Conservation (phyloP, 2,113 vertebrate genomes). For the Choloepus hoffmanni region DNA sequence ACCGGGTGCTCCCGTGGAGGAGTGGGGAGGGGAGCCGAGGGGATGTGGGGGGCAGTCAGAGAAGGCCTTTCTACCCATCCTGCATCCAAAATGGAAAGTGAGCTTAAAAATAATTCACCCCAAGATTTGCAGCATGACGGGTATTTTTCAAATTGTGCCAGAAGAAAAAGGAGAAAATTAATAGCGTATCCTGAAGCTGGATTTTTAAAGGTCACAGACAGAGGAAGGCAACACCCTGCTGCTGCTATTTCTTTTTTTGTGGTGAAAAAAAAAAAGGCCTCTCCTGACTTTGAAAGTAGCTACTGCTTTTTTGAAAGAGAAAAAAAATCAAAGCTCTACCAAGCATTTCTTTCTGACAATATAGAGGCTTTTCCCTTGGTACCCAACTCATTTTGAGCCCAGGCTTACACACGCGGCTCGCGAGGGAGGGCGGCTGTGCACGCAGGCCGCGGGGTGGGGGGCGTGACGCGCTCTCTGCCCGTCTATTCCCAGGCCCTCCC, state of each 20-base stretch:
- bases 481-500: neutral
- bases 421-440: neutral
- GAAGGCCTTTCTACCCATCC: neutral
- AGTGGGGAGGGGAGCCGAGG: fast-evolving
- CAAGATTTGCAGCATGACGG: neutral
- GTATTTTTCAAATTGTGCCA: slow-evolving; percentile 14
- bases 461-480: neutral
- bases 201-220: slow-evolving; percentile 79
- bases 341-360: slow-evolving; percentile 82
- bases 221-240: slow-evolving; percentile 82
- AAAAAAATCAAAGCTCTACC: slow-evolving; percentile 83
- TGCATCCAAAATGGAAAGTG: neutral
- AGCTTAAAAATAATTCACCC: neutral
- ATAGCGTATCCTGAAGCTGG: slow-evolving; percentile 71
- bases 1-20: slow-evolving; percentile 29
- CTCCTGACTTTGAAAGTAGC: slow-evolving; percentile 85
- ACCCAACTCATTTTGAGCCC: slow-evolving; percentile 71
- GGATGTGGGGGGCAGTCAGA: fast-evolving
- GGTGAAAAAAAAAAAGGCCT: slow-evolving; percentile 76
- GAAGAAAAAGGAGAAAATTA: slow-evolving; percentile 78
- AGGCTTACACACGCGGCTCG: slow-evolving; percentile 39
- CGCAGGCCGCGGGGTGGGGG: fast-evolving
- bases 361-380: slow-evolving; percentile 75
- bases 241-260: slow-evolving; percentile 81
- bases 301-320: slow-evolving; percentile 73